phyloP scores from a whole-genome alignment of 2,113 vertebrate genomes.

The Stegastes partitus region DNA sequence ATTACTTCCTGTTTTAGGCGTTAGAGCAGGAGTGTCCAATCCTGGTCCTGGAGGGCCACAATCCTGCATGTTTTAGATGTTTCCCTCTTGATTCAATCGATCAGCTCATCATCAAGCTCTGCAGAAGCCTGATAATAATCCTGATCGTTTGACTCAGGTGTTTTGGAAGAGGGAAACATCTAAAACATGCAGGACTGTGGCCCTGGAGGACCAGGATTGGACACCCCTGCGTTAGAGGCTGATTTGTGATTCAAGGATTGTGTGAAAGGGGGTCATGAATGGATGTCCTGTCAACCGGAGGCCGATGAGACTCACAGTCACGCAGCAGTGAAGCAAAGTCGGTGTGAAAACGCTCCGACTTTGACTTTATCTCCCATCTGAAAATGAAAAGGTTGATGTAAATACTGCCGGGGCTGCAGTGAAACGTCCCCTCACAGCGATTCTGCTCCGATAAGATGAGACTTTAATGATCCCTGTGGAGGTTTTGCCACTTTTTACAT shows the following conservation, averaged over 20 bases:
- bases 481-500: too few relatives aligned
- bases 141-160: too few relatives aligned
- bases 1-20: background rate
- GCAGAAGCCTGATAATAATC: too few relatives aligned
- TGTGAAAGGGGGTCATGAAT: conserved; percentile 15
- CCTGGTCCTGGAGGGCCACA: too few relatives aligned
- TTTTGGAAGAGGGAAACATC: too few relatives aligned
- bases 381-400: conserved; percentile 10
- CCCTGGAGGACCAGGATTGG: too few relatives aligned
- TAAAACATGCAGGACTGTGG: too few relatives aligned
- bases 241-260: conserved; percentile 52
- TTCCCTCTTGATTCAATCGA: too few relatives aligned
- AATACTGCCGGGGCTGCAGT: conserved; percentile 21
- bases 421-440: conserved; percentile 4
- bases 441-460: conserved; percentile 39
- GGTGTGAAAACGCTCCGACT: background rate
- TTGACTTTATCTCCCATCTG: conserved; percentile 3
- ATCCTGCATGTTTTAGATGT: too few relatives aligned
- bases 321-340: conserved; percentile 12
- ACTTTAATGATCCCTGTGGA: conserved; percentile 40
- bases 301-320: conserved; percentile 63
- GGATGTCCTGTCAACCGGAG: conserved; percentile 41
- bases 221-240: conserved; percentile 28
- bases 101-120: too few relatives aligned
- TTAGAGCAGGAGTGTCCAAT: too few relatives aligned